These are phyloP conservation scores for Lathamus discolor DNA, from an alignment of 2,113 vertebrate genomes.

Conservation along the genomic window DNA sequence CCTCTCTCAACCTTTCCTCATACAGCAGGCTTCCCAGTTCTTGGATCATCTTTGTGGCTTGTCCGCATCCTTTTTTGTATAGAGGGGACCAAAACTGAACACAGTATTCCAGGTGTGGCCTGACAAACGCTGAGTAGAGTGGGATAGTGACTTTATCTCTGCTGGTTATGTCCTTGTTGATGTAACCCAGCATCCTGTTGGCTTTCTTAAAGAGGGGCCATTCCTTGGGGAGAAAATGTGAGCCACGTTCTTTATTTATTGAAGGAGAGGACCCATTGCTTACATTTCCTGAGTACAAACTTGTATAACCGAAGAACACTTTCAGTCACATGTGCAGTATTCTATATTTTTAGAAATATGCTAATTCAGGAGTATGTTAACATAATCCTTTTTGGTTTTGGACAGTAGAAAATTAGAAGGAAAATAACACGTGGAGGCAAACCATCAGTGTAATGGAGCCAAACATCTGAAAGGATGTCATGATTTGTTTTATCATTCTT, in stretches of 20 bases:
- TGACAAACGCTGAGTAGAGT: background rate
- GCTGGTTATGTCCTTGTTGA: background rate
- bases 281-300: background rate
- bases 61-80: background rate
- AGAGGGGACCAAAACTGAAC: background rate
- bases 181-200: background rate
- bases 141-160: background rate
- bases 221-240: background rate
- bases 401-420: background rate
- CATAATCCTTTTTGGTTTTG: background rate
- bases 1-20: background rate
- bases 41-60: background rate
- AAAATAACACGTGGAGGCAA: background rate
- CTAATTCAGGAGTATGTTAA: background rate
- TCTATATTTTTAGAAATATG: background rate
- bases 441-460: background rate
- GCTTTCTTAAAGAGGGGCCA: background rate
- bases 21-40: background rate
- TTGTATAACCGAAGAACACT: background rate
- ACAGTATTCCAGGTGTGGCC: background rate
- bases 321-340: background rate
- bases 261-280: background rate
- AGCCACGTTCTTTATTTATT: background rate
- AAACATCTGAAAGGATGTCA: conserved; percentile 14
- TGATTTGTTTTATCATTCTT: background rate